Conservation (phyloP, 2,797 vertebrate genomes). For the Lepus townsendii region DNA sequence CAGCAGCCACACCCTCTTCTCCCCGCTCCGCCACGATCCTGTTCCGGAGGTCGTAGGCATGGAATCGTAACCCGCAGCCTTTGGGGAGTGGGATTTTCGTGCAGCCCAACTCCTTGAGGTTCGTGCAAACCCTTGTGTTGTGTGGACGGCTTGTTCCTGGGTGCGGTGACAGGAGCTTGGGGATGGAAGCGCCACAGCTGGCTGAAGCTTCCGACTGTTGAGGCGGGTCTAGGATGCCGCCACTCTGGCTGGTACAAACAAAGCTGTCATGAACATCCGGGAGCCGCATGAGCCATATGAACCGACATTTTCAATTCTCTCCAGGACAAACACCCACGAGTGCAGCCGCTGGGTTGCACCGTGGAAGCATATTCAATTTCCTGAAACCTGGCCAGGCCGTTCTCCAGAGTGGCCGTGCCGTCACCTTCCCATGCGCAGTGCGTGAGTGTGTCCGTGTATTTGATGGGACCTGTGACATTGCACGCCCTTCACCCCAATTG, state of each 20-base stretch:
- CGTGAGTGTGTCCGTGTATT: rapidly evolving
- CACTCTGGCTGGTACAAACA: no score
- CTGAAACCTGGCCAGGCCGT: background rate
- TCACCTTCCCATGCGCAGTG: no score
- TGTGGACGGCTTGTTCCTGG: no score
- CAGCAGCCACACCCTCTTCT: rapidly evolving
- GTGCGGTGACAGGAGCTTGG: rapidly evolving
- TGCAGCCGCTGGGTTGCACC: rapidly evolving
- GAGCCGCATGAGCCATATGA: rapidly evolving
- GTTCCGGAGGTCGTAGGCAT: no score
- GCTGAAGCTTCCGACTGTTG: rapidly evolving
- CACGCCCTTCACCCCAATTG: background rate
- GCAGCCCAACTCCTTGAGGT: rapidly evolving
- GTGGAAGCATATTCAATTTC: rapidly evolving
- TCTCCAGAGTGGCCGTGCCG: rapidly evolving
- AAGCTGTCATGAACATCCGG: rapidly evolving
- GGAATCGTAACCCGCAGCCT: rapidly evolving
- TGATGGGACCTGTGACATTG: background rate
- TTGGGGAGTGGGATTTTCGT: no score
- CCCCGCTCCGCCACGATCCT: no score
- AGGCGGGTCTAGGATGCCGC: rapidly evolving
- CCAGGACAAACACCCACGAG: background rate
- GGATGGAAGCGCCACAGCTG: rapidly evolving
- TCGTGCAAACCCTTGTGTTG: rapidly evolving
- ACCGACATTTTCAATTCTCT: background rate